Percentiles rank a stretch among this genome's conserved stretches.
Evolutionary conservation across 2,888 invertebrate species (phyloP).

Genomic region (Drosophila hamatofila): DNA sequence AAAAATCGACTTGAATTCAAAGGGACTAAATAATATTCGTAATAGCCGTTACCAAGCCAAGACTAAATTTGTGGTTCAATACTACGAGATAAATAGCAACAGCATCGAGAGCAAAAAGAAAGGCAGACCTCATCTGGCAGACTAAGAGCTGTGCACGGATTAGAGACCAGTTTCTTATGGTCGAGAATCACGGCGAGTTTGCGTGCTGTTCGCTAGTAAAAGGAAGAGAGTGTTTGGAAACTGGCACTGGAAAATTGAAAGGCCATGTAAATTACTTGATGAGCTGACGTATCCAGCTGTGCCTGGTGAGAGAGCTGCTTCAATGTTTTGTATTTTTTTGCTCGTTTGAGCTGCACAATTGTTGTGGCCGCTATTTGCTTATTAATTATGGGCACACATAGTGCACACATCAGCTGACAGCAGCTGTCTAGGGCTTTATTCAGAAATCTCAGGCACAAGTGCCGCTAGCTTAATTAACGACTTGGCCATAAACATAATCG

Average conservation of each 20-base stretch:
- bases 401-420: slow-evolving; percentile 33
- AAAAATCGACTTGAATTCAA: neutral
- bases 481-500: slow-evolving; percentile 46
- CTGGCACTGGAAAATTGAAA: slow-evolving; percentile 71
- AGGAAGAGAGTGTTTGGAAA: slow-evolving; percentile 76
- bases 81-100: slow-evolving; percentile 32
- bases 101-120: slow-evolving; percentile 54
- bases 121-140: slow-evolving; percentile 50
- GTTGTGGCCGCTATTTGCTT: slow-evolving; percentile 70
- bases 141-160: slow-evolving; percentile 16
- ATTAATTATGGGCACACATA: slow-evolving; percentile 68
- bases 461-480: slow-evolving; percentile 65
- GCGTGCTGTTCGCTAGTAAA: slow-evolving; percentile 76
- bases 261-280: slow-evolving; percentile 78
- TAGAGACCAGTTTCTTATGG: slow-evolving; percentile 60
- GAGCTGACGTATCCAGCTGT: slow-evolving; percentile 75
- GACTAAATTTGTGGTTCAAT: slow-evolving; percentile 43
- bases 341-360: slow-evolving; percentile 52
- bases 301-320: slow-evolving; percentile 61
- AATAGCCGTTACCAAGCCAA: slow-evolving; percentile 14
- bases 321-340: slow-evolving; percentile 36
- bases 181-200: slow-evolving; percentile 76
- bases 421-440: slow-evolving; percentile 33
- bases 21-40: slow-evolving; percentile 1
- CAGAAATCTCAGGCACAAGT: slow-evolving; percentile 25